Conservation (phyloP, 2,888 invertebrate genomes). For the Ophion ventricosus region DNA sequence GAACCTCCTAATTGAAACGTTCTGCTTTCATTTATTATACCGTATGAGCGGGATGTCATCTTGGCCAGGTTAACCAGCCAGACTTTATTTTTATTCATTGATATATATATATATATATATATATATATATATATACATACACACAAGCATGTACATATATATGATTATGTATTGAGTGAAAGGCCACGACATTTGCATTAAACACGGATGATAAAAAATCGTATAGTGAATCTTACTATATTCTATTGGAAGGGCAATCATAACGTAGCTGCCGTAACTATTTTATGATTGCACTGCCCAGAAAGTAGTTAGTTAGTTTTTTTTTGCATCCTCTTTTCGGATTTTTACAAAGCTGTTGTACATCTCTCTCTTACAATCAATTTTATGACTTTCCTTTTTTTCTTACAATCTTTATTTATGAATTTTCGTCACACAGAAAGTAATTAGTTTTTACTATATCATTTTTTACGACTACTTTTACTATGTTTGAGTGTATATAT, state of each 20-base stretch:
- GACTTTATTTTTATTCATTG: slow-evolving; percentile 13
- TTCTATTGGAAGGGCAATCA: neutral
- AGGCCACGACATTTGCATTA: neutral
- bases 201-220: neutral
- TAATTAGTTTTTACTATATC: too few species aligned
- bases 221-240: neutral
- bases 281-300: too few species aligned
- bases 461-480: too few species aligned
- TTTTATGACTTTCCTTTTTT: too few species aligned
- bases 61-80: slow-evolving; percentile 58
- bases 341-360: too few species aligned
- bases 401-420: too few species aligned
- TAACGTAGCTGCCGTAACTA: too few species aligned
- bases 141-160: slow-evolving; percentile 17
- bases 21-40: slow-evolving; percentile 80
- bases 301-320: too few species aligned
- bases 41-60: slow-evolving; percentile 76
- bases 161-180: neutral
- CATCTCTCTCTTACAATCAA: too few species aligned
- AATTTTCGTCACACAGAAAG: too few species aligned
- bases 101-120: neutral
- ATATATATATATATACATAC: neutral
- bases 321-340: too few species aligned
- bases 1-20: slow-evolving; percentile 80
- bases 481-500: too few species aligned